A percentile compares a stretch with the other conserved stretches of the same genome.
These are phyloP conservation scores for Tigriopus californicus DNA, from an alignment of 2,888 invertebrate genomes.

Conservation along the genomic window DNA sequence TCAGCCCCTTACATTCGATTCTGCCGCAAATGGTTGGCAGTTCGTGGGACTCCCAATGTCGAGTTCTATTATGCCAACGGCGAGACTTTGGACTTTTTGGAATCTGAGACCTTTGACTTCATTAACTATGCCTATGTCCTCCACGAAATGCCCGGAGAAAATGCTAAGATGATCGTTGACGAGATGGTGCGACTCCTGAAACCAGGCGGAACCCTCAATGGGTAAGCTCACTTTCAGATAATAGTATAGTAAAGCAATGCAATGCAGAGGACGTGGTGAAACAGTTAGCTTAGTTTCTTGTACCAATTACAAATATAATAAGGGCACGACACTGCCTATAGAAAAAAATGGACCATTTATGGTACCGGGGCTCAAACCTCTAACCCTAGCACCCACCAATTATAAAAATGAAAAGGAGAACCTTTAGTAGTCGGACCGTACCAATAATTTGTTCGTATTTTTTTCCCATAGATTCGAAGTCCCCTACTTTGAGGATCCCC, in stretches of 20 bases:
- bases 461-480: conserved; percentile 10
- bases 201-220: conserved; percentile 6
- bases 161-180: neutral
- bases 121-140: conserved; percentile 12
- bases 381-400: too few species aligned
- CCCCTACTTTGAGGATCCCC: neutral
- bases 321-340: too few species aligned
- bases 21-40: neutral
- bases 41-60: neutral
- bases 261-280: too few species aligned
- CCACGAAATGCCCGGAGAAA: conserved; percentile 11
- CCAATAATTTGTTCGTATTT: too few species aligned
- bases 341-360: too few species aligned
- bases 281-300: too few species aligned
- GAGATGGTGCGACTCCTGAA: conserved; percentile 6
- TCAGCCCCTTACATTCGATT: conserved; percentile 8
- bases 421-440: too few species aligned
- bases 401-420: too few species aligned
- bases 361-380: too few species aligned
- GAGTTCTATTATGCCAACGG: conserved; percentile 9
- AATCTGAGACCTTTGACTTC: conserved; percentile 6
- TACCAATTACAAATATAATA: too few species aligned
- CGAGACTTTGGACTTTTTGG: conserved; percentile 1
- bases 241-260: too few species aligned
- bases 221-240: neutral